Conservation (phyloP, 2,113 vertebrate species). For the Lynx canadensis region DNA sequence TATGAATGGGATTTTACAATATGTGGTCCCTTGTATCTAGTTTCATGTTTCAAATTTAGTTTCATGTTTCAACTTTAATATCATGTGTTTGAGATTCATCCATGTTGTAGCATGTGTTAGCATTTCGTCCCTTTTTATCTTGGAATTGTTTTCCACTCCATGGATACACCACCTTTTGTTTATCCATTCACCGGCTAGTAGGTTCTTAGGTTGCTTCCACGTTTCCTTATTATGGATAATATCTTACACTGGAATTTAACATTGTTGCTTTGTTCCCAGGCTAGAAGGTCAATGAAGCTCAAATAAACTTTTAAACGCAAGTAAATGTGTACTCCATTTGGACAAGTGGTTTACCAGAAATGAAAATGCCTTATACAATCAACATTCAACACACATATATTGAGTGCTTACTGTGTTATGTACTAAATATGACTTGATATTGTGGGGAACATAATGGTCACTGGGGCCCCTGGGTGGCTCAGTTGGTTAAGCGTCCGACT, state of each 20-base stretch:
- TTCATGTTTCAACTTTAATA: neutral
- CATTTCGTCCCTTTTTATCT: neutral
- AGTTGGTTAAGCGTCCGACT: no score
- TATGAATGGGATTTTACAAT: neutral
- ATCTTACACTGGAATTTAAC: neutral
- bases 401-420: neutral
- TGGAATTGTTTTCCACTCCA: neutral
- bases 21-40: neutral
- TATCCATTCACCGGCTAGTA: neutral
- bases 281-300: neutral
- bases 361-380: neutral
- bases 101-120: neutral
- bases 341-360: neutral
- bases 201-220: neutral
- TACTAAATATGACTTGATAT: neutral
- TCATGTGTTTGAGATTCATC: neutral
- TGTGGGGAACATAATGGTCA: neutral
- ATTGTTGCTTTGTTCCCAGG: neutral
- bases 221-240: constrained; percentile 34
- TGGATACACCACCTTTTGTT: neutral
- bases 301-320: neutral
- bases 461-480: no score
- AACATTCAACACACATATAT: neutral
- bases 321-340: neutral
- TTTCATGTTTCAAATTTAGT: neutral